phyloP scores from a whole-genome alignment of 2,797 vertebrate genomes.

The Odontamblyopus rebecca region DNA sequence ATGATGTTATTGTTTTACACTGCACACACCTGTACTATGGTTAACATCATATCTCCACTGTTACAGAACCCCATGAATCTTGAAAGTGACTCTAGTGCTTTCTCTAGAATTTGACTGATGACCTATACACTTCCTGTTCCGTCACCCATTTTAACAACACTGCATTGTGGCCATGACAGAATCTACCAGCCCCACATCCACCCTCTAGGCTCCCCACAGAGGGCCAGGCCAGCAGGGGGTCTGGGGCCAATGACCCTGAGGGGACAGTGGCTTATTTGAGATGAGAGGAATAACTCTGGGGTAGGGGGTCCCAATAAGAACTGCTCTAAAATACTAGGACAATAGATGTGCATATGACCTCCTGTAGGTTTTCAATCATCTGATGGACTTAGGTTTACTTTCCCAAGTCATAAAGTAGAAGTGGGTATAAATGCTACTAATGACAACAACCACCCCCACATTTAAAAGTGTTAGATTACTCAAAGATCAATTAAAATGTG shows the following conservation, averaged over 20 bases:
- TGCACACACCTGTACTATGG: too few species aligned
- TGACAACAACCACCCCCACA: constrained; percentile 5
- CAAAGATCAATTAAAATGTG: neutral
- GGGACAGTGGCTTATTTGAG: constrained; percentile 56
- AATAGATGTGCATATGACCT: constrained; percentile 54
- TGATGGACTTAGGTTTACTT: constrained; percentile 48
- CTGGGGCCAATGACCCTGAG: constrained; percentile 53
- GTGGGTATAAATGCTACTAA: constrained; percentile 35
- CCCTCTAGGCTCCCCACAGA: constrained; percentile 51
- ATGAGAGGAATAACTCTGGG: constrained; percentile 66
- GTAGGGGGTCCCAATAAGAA: constrained; percentile 56
- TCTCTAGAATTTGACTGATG: constrained; percentile 13
- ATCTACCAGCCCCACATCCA: constrained; percentile 29
- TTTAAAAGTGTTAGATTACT: constrained; percentile 8
- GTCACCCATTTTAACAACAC: constrained; percentile 21
- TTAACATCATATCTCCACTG: neutral
- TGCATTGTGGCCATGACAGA: constrained; percentile 24
- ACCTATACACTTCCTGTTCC: constrained; percentile 15
- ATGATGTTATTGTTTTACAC: too few species aligned
- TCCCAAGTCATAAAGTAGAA: constrained; percentile 40
- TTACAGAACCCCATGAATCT: neutral
- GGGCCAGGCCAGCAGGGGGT: constrained; percentile 49
- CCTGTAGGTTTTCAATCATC: constrained; percentile 49
- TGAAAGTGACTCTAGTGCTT: neutral
- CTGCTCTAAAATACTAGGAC: constrained; percentile 56